A percentile compares a stretch with the other conserved stretches of the same genome.
Evolutionary conservation across 2,797 vertebrate genomes (phyloP).

Genomic region (Adelosebastes latens): DNA sequence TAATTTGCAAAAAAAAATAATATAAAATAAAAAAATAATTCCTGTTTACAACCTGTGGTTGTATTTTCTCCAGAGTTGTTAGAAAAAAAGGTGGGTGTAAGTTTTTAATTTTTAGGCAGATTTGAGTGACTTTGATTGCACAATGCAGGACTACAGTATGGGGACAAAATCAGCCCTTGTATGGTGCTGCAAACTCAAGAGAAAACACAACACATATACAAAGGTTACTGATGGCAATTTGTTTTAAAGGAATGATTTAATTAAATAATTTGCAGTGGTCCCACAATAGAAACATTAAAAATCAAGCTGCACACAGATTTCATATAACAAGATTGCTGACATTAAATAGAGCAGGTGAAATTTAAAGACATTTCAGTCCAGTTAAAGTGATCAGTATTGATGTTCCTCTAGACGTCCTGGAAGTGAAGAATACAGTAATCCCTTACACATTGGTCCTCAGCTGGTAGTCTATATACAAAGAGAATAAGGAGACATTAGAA

Average conservation of each 20-base stretch:
- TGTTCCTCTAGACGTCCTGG: constrained; percentile 27
- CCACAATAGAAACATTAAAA: constrained; percentile 47
- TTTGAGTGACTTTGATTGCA: constrained; percentile 54
- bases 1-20: no score
- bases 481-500: neutral
- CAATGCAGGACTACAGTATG: neutral
- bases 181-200: neutral
- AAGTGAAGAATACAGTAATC: neutral
- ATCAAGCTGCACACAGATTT: constrained; percentile 35
- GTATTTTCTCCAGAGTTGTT: constrained; percentile 40
- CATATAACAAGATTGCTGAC: constrained; percentile 40
- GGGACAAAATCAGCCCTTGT: neutral
- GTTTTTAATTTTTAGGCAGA: constrained; percentile 64
- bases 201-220: neutral
- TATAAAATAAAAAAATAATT: no score
- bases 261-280: constrained; percentile 46
- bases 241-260: constrained; percentile 24
- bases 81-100: constrained; percentile 75
- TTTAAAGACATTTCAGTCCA: constrained; percentile 60
- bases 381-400: constrained; percentile 33
- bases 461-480: constrained; percentile 88
- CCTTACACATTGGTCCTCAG: constrained; percentile 87
- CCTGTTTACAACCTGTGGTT: constrained; percentile 36
- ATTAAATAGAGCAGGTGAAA: constrained; percentile 48
- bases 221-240: neutral